Conservation (phyloP, 2,888 invertebrate genomes). For the Odontothrips loti region DNA sequence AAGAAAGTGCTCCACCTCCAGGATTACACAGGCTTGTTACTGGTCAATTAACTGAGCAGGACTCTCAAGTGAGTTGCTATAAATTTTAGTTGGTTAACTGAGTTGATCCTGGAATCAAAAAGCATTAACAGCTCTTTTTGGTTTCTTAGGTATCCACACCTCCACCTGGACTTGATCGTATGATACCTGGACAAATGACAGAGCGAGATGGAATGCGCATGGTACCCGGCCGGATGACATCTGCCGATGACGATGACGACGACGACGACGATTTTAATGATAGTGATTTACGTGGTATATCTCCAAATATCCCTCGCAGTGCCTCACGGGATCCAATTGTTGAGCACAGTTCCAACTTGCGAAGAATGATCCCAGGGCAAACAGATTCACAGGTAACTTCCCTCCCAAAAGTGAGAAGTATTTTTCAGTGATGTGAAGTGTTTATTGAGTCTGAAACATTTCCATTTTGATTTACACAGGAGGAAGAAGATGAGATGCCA, state of each 20-base stretch:
- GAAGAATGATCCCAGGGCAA: not conserved
- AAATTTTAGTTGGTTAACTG: not conserved
- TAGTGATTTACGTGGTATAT: not conserved
- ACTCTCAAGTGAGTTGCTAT: constrained; percentile 13
- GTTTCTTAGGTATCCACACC: constrained; percentile 44
- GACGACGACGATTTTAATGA: not conserved
- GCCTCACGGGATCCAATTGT: not conserved
- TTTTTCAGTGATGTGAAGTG: too few relatives aligned
- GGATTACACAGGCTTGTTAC: constrained; percentile 41
- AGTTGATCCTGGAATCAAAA: not conserved
- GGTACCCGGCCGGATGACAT: constrained; percentile 46
- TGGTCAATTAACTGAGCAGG: constrained; percentile 38
- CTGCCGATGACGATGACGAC: not conserved
- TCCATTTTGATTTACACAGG: not conserved
- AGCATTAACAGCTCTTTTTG: not conserved
- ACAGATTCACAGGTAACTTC: not conserved
- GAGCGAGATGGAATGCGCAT: constrained; percentile 45
- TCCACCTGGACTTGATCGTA: constrained; percentile 51
- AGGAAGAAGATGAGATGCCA: not conserved
- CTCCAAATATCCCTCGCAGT: not conserved
- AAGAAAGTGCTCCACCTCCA: constrained; percentile 39
- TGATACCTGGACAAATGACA: constrained; percentile 51
- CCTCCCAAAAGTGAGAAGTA: too few relatives aligned
- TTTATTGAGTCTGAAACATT: too few relatives aligned
- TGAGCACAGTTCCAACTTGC: not conserved